These are phyloP conservation scores for Neofelis nebulosa DNA, from an alignment of 2,113 vertebrate genomes.

Conservation along the genomic window DNA sequence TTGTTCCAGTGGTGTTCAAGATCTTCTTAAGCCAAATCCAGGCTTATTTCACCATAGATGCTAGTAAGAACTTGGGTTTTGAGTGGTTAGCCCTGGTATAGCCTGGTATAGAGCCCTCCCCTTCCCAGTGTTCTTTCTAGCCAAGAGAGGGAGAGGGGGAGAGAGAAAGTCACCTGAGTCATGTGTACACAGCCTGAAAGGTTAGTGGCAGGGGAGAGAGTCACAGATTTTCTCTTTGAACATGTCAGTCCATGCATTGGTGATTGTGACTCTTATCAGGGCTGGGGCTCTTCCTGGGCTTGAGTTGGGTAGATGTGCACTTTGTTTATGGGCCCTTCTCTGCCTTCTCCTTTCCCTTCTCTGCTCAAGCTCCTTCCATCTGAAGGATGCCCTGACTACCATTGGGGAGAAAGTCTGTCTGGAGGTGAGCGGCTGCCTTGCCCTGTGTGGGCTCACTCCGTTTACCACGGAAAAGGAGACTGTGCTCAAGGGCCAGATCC, in stretches of 20 bases:
- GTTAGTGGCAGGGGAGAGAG: neutral
- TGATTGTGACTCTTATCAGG: neutral
- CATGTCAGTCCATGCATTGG: accelerated
- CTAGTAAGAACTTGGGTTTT: neutral
- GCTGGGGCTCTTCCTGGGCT: accelerated
- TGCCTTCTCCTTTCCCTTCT: neutral
- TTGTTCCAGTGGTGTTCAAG: neutral
- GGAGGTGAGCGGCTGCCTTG: conserved; percentile 90
- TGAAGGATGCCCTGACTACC: conserved; percentile 88
- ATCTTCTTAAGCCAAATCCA: neutral
- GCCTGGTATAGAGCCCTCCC: neutral
- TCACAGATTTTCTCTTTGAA: neutral
- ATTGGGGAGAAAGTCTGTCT: conserved; percentile 92
- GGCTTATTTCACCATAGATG: neutral
- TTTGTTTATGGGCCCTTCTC: neutral
- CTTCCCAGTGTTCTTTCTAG: neutral
- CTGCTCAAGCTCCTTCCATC: conserved; percentile 87
- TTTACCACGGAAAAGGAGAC: conserved; percentile 86
- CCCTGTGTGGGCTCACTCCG: conserved; percentile 88
- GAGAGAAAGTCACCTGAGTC: neutral
- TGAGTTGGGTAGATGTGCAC: accelerated
- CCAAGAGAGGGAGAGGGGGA: neutral
- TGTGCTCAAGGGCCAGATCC: conserved; percentile 93
- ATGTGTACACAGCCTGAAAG: neutral
- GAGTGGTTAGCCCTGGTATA: neutral